These are phyloP conservation scores for Xiphorhynchus erythropygius DNA, from an alignment of 2,797 vertebrate genomes.

Conservation along the genomic window DNA sequence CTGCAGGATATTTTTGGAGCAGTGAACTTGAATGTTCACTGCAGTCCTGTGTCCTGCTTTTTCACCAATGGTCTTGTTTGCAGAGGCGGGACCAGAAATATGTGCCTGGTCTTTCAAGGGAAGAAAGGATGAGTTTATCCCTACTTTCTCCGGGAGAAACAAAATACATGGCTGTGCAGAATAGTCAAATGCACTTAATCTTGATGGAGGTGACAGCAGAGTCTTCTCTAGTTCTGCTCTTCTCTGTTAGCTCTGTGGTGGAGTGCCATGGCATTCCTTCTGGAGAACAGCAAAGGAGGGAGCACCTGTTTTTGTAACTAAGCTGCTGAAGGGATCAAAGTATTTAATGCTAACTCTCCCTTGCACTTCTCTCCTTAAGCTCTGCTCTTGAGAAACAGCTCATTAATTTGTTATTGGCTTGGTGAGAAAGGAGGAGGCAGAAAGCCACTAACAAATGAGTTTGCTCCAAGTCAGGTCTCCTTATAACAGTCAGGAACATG, in stretches of 20 bases:
- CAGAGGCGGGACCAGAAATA: background rate
- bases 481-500: background rate
- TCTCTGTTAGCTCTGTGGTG: background rate
- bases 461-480: background rate
- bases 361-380: background rate
- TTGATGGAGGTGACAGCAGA: background rate
- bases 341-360: background rate
- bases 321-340: conserved; percentile 2
- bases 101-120: background rate
- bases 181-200: background rate
- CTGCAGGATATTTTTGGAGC: background rate
- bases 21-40: background rate
- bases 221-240: background rate
- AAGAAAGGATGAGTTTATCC: background rate
- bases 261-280: background rate
- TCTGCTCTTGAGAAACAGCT: conserved; percentile 15
- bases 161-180: background rate
- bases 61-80: background rate
- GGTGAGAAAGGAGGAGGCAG: background rate
- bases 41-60: background rate
- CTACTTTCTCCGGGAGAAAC: background rate
- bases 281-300: background rate
- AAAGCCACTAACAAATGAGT: background rate
- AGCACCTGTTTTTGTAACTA: background rate
- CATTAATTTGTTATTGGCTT: background rate